Evolutionary conservation across 2,113 vertebrate species (phyloP).

Genomic region (Antennarius striatus): DNA sequence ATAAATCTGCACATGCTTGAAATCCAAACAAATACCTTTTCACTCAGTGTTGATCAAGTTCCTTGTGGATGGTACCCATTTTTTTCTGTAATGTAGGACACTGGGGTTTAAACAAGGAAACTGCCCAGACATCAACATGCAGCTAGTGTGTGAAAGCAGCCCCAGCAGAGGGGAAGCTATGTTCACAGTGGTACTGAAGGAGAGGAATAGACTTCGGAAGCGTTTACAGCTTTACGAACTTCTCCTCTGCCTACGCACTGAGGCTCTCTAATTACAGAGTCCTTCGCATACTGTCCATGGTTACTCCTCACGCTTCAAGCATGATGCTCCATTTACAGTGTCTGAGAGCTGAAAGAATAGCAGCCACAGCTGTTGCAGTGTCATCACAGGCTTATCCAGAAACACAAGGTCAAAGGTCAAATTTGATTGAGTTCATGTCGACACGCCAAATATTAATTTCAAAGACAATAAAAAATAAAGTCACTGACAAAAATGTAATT

Average conservation of each 20-base stretch:
- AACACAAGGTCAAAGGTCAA: conserved; percentile 66
- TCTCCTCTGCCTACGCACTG: conserved; percentile 36
- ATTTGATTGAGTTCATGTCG: conserved; percentile 43
- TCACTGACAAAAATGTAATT: no score
- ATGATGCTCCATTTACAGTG: conserved; percentile 64
- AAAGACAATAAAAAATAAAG: no score
- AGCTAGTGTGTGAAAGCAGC: conserved; percentile 7
- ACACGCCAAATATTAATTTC: conserved; percentile 17
- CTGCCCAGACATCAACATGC: conserved; percentile 4
- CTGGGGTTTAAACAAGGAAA: conserved; percentile 8
- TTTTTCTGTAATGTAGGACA: conserved; percentile 10
- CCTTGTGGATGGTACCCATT: background rate
- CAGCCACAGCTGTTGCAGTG: conserved; percentile 72
- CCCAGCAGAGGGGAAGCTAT: conserved; percentile 16
- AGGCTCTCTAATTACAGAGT: conserved; percentile 72
- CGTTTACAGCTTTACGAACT: conserved; percentile 65
- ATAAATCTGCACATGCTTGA: conserved; percentile 59
- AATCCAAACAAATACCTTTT: conserved; percentile 64
- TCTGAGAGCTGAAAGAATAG: conserved; percentile 65
- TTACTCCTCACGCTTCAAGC: conserved; percentile 65
- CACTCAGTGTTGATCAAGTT: conserved; percentile 22
- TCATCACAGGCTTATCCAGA: conserved; percentile 61
- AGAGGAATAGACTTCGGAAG: conserved; percentile 64
- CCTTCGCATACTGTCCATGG: conserved; percentile 71
- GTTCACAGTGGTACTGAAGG: conserved; percentile 65